Evolutionary conservation across 2,888 invertebrate genomes (phyloP), one percentile per base, ranked within the genome.

Genomic region (Sarcophaga variegata): DNA sequence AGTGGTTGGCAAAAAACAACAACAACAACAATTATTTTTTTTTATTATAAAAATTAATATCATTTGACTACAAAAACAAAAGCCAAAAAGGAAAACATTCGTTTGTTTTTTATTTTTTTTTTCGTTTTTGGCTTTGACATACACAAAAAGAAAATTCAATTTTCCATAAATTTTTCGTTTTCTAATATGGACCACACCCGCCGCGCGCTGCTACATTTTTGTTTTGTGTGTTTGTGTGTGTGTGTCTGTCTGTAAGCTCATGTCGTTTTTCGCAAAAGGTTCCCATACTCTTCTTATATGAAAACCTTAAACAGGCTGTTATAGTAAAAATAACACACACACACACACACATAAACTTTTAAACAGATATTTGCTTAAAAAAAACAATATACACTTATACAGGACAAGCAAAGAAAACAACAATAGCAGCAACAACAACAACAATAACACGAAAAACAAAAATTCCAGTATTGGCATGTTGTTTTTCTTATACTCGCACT

Each of bases 121-220:
- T 8, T 37, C 2, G 6, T 37, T 8, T 0, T 10, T 37, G 37
- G 10, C 37, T 37, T 37, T 37, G 37, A 37, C 37, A 47, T 25
- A 59, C 60, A n/a, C 59, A 17, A 71, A 72, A 77, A 74, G 70
- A 78, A 85, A 62, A 83, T 66, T 74, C 4, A 17, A 47, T 81
- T 86, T 87, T 84, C 78, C 78, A 67, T 78, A 59, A 47, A 78
- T 78, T 75, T 64, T 85, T 84, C 62, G 54, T 54, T 76, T 81
- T 81, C 70, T 78, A 67, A 84, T 78, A 88, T 90, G 91, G 93
- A 93, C 93, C 93, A 93, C 93, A 93, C 93, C 93, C 93, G 93
- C 93, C 93, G 93, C 93, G 92, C 93, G 91, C 91, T 90, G 92
- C 92, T 91, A 92, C 91, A 92, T 90, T 92, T 91, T 90, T 91